These are phyloP conservation scores for Drosophila murphyi DNA, from an alignment of 1,140 invertebrate species.

Conservation along the genomic window DNA sequence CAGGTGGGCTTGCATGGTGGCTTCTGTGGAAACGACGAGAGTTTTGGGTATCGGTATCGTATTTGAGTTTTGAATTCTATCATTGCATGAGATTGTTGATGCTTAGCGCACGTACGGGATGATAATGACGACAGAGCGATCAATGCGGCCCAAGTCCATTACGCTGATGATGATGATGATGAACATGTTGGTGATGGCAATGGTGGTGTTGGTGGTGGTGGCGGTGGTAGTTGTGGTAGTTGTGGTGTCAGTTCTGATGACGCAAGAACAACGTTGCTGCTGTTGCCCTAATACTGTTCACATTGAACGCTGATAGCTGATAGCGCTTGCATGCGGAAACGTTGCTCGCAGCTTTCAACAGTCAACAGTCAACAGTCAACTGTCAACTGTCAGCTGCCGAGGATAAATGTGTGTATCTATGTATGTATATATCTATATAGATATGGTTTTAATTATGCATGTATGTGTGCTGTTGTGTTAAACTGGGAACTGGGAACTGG, in stretches of 20 bases:
- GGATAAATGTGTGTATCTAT: conserved; percentile 17
- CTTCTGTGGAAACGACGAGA: conserved; percentile 66
- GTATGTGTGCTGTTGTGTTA: background rate
- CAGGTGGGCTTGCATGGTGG: conserved; percentile 71
- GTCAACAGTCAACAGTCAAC: background rate
- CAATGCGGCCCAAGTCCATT: conserved; percentile 31
- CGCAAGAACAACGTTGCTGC: conserved; percentile 25
- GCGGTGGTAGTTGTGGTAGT: conserved; percentile 5
- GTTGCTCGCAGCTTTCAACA: background rate
- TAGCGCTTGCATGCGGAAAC: conserved; percentile 49
- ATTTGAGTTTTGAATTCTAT: conserved; percentile 53
- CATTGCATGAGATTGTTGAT: conserved; percentile 42
- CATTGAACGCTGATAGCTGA: conserved; percentile 38
- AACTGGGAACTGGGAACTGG: conserved; percentile 10
- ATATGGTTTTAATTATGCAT: background rate
- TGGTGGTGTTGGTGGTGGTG: conserved; percentile 4
- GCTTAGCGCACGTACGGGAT: conserved; percentile 61
- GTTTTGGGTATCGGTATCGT: conserved; percentile 50
- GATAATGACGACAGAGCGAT: conserved; percentile 56
- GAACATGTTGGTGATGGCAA: conserved; percentile 14
- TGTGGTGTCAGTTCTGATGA: conserved; percentile 1
- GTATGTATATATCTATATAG: background rate
- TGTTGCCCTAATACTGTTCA: conserved; percentile 35
- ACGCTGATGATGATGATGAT: conserved; percentile 41
- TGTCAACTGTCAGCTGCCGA: background rate